phyloP scores from a whole-genome alignment of 2,888 invertebrate genomes.

The Callyntrura sp. region DNA sequence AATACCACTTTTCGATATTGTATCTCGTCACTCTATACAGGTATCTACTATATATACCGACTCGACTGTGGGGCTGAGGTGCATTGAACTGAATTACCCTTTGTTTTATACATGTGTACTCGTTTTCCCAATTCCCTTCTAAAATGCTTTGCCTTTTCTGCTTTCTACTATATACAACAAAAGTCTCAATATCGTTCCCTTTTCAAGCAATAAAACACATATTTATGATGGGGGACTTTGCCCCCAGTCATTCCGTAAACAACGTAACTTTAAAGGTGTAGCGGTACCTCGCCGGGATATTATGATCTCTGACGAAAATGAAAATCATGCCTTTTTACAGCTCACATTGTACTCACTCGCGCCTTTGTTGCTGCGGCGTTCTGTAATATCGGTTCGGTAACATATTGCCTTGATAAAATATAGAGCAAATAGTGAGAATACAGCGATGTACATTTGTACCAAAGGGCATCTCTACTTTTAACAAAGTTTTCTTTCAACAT shows the following conservation, averaged over 20 bases:
- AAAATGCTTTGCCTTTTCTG: too few species aligned
- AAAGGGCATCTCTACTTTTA: not conserved
- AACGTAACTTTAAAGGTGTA: not conserved
- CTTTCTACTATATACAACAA: too few species aligned
- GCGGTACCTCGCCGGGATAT: not conserved
- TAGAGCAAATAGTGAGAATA: not conserved
- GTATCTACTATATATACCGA: too few species aligned
- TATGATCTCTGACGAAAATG: not conserved
- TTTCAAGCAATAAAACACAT: constrained; percentile 82
- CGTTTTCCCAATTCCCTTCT: too few species aligned
- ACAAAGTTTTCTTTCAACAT: not conserved
- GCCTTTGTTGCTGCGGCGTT: not conserved
- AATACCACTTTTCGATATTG: too few species aligned
- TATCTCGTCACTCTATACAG: too few species aligned
- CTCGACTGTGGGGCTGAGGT: too few species aligned
- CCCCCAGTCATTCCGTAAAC: not conserved
- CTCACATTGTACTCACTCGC: not conserved
- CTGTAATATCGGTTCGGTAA: not conserved
- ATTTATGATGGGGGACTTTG: constrained; percentile 80
- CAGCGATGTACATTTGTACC: too few species aligned
- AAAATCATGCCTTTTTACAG: too few species aligned
- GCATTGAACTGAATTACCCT: too few species aligned
- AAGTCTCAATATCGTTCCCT: constrained; percentile 70
- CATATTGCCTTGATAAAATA: constrained; percentile 28
- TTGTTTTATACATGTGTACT: too few species aligned